Evolutionary conservation across 2,888 invertebrate species (phyloP), one percentile per base, ranked within the genome.

Genomic region (Acrobasis repandana): DNA sequence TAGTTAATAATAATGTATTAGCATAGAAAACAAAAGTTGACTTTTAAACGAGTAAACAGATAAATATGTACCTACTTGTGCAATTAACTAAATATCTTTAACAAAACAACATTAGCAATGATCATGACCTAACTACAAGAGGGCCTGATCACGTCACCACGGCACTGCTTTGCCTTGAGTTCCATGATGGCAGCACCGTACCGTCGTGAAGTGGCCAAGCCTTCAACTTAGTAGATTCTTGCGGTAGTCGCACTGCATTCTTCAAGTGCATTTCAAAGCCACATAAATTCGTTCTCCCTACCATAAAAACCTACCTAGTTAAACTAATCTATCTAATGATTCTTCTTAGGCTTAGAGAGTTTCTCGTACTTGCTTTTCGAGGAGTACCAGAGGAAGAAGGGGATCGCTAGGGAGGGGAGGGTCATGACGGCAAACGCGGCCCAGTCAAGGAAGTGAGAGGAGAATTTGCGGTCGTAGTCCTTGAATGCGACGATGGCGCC

Each of bases 401-500:
- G 99, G 83, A 99, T 98, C 50, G 96, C 97, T 52, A 99, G 93
- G 2, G 98, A 98, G 6, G 99, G 98, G 48, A 98, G 93, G 33
- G 98, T 97, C 98, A 99, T 98, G 61, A 99, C 95, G 43, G 98
- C 98, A 81, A 99, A 99, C 33, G 98, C 97, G 60, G 96, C 93
- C 99, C 99, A 99, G 90, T 99, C 99, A 65, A 98, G 96, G 82
- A 97, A 96, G 90, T 99, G 99, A 0, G 98, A 98, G 2, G 99
- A 99, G 93, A 98, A 99, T 80, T 98, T 97, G 88, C 98, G 97
- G 89, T 98, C 98, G 79, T 96, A 99, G 86, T 99, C 98, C 75
- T 92, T 96, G 93, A 95, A 96, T 14, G 97, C 96, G 59, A 98
- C 96, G 77, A 99, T 98, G 61, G 96, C 96, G 67, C 98, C 98